Percentiles rank a stretch among this genome's conserved stretches.
Evolutionary conservation across 53 echinoderm and acorn worm species (phyloP).

Genomic region (Luidia sarsii): DNA sequence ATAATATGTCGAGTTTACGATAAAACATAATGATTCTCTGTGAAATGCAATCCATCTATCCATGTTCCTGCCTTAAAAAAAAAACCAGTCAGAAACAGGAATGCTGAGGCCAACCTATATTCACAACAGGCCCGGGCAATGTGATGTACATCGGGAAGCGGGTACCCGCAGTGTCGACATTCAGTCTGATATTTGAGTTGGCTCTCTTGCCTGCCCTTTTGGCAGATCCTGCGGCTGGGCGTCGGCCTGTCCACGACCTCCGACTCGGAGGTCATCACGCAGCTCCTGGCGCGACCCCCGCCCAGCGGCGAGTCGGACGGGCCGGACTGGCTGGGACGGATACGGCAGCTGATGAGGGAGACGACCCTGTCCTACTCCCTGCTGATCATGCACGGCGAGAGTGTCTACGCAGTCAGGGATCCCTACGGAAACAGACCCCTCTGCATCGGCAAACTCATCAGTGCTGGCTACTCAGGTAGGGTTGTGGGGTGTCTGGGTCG

Average conservation of each 20-base stretch:
- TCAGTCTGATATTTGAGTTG: background rate
- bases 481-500: too few relatives aligned
- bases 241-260: conserved; percentile 91
- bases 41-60: too few relatives aligned
- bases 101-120: too few relatives aligned
- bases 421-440: conserved; percentile 98
- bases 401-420: conserved; percentile 95
- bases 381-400: conserved; percentile 82
- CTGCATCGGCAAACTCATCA: conserved; percentile 80
- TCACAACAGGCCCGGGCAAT: too few relatives aligned
- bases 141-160: too few relatives aligned
- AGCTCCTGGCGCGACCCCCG: conserved; percentile 79
- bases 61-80: too few relatives aligned
- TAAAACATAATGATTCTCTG: too few relatives aligned
- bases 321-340: conserved; percentile 89
- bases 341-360: conserved; percentile 91
- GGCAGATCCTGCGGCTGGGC: conserved; percentile 90
- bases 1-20: too few relatives aligned
- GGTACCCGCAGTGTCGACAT: too few relatives aligned
- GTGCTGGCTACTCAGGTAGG: conserved; percentile 47
- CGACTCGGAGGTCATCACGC: conserved; percentile 96
- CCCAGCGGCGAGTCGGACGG: conserved; percentile 93
- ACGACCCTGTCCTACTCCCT: conserved; percentile 84
- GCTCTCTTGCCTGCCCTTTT: background rate
- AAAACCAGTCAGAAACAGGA: too few relatives aligned